Base-by-base conservation (phyloP, 2,888 invertebrate species). In the Drosophila meridiana region DNA sequence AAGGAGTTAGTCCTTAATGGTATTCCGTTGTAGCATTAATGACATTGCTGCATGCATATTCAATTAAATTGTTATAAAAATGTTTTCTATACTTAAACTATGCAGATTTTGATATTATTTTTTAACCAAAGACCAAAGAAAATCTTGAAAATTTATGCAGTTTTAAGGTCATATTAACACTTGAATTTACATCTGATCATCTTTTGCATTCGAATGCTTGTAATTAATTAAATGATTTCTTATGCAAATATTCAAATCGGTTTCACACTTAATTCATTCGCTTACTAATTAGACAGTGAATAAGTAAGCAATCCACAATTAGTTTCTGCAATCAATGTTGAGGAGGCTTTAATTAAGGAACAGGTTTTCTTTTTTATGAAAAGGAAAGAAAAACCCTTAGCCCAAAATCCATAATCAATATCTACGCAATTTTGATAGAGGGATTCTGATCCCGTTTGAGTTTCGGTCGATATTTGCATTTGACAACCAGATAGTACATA, bases 41-140 rank as follows among this genome's bases (percentile, higher is more conserved):
- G 40, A 2, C 9, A 36, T 36, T 50, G 20, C 8, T 34, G 76
- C 89, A 89, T 89, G 89, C 75, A 84, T 89, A 73, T 74, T 68
- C 67, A 70, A 84, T 87, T 76, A 67, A 11, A 55, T n/a, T 42
- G 60, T 50, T 8, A 30, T 47, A 8, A 6, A 28, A 20, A 38
- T n/a, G 14, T 2, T 5, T 14, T 13, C 0, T 5, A 45, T 45
- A 6, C 2, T 55, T 14, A 55, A 28, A 38, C 20, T 20, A 36
- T 34, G 9, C 9, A 20, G 26, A 36, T 26, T 26, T 52, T 20
- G 52, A 36, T 36, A 11, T 36, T 3, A 20, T 20, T 34, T 50
- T 9, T n/a, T n/a, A 48, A 6, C 6, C 4, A 47, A 14, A 48
- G 48, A 4, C 5, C n/a, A 32, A 32, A 50, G 50, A 32, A 50